Percentiles rank a stretch among this genome's conserved stretches.
Evolutionary conservation across 2,888 invertebrate genomes (phyloP).

Genomic region (Mylabris sibirica): DNA sequence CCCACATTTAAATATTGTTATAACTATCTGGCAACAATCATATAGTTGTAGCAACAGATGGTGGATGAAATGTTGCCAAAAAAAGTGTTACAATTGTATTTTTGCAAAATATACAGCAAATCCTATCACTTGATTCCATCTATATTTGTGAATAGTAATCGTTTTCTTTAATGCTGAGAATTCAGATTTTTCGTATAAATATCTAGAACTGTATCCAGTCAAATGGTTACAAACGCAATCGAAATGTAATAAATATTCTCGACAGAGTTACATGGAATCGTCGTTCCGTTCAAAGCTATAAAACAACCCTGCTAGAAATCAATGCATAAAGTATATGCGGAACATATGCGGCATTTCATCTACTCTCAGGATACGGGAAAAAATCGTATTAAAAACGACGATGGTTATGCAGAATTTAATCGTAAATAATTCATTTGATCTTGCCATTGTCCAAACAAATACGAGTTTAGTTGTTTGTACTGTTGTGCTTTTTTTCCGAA

Average conservation of each 20-base stretch:
- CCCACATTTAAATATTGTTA: not conserved
- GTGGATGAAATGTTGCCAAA: too few relatives aligned
- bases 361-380: not conserved
- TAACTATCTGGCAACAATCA: not conserved
- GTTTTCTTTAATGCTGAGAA: constrained; percentile 1
- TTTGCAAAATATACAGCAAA: not conserved
- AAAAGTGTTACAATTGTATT: too few relatives aligned
- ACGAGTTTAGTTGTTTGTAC: not conserved
- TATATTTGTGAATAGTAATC: constrained; percentile 9
- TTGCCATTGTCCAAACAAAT: not conserved
- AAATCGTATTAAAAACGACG: not conserved
- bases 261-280: constrained; percentile 28
- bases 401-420: not conserved
- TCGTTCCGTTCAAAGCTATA: constrained; percentile 33
- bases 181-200: constrained; percentile 7
- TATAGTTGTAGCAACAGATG: not conserved
- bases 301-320: constrained; percentile 40
- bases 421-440: not conserved
- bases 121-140: not conserved
- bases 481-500: not conserved
- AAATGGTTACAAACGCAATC: constrained; percentile 13
- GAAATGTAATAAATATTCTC: constrained; percentile 30
- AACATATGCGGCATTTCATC: constrained; percentile 42
- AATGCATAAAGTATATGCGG: constrained; percentile 46
- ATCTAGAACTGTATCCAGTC: not conserved